phyloP scores from a whole-genome alignment of 1,140 invertebrate genomes.

The Bombus terrestris region DNA sequence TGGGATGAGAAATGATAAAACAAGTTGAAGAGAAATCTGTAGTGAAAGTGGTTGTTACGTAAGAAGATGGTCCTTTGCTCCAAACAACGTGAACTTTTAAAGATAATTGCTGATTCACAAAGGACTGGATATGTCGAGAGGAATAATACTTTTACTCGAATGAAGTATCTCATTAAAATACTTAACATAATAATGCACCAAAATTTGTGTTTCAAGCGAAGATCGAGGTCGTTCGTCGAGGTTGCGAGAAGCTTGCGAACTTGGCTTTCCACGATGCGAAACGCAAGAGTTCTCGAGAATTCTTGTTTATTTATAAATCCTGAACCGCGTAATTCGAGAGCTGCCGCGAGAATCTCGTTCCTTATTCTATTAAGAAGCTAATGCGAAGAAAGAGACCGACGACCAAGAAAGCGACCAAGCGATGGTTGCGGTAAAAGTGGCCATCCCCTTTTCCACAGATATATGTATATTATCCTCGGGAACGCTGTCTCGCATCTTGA shows the following conservation, averaged over 20 bases:
- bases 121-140: no score
- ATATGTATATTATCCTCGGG: constrained; percentile 19
- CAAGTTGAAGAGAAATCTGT: constrained; percentile 97
- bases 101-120: not conserved
- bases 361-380: not conserved
- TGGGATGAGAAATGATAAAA: constrained; percentile 99
- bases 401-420: no score
- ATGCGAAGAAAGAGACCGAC: not conserved
- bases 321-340: not conserved
- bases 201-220: no score
- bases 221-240: not conserved
- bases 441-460: not conserved
- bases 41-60: constrained; percentile 99
- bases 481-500: constrained; percentile 8
- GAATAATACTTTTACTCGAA: no score
- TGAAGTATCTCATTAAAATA: no score
- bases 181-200: no score
- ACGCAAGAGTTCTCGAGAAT: not conserved
- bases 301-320: constrained; percentile 6
- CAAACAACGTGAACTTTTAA: not conserved
- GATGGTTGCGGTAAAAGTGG: not conserved
- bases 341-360: not conserved
- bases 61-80: constrained; percentile 86
- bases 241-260: not conserved
- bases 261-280: not conserved